These are phyloP conservation scores for Brachynemurus nebulosus DNA, from an alignment of 2,888 invertebrate genomes.

Conservation along the genomic window DNA sequence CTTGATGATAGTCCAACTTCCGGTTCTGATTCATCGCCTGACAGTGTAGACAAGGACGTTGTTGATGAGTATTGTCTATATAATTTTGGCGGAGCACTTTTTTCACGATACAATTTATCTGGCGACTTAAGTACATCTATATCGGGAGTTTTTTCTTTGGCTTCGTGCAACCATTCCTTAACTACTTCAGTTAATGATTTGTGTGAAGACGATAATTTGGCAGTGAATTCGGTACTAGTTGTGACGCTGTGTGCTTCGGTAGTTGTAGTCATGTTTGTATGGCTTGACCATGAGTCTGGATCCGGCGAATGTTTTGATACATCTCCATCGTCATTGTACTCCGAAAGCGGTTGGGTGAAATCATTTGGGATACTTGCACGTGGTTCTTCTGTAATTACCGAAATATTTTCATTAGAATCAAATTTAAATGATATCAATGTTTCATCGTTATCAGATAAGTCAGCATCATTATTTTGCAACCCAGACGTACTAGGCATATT, in stretches of 20 bases:
- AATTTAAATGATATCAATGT: neutral
- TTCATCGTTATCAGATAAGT: constrained; percentile 1
- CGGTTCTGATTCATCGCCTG: constrained; percentile 20
- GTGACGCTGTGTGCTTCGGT: too few relatives aligned
- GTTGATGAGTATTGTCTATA: constrained; percentile 12
- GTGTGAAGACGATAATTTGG: constrained; percentile 1
- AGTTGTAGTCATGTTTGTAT: neutral
- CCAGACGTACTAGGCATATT: neutral
- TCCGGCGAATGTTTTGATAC: neutral
- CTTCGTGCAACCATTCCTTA: constrained; percentile 40
- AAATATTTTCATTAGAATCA: neutral
- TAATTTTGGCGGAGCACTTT: neutral
- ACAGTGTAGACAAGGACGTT: constrained; percentile 10
- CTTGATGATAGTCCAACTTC: constrained; percentile 19
- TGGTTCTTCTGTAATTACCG: constrained; percentile 5
- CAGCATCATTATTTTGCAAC: neutral
- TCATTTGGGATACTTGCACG: neutral
- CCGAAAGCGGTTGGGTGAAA: neutral
- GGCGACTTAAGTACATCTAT: constrained; percentile 31
- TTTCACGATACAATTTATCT: constrained; percentile 26
- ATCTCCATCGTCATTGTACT: neutral
- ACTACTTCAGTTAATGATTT: constrained; percentile 40
- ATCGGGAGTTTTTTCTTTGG: constrained; percentile 30
- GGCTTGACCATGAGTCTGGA: neutral
- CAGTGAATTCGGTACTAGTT: constrained; percentile 2